A percentile compares a stretch with the other conserved stretches of the same genome.
phyloP scores from a whole-genome alignment of 2,797 vertebrate species.

The Pterois miles region DNA sequence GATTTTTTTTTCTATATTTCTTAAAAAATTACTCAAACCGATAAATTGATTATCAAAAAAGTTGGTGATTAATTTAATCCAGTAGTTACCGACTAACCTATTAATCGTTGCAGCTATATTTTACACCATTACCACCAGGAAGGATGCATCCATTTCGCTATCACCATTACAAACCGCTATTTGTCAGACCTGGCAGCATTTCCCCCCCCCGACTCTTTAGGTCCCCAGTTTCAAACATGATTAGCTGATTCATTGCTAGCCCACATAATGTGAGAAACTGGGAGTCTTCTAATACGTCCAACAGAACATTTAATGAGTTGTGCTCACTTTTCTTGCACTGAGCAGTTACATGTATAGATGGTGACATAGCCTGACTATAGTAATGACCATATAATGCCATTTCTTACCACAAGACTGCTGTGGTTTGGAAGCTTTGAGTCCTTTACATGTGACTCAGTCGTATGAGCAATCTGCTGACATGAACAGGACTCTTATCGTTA shows the following conservation, averaged over 20 bases:
- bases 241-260: slow-evolving; percentile 16
- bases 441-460: not conserved
- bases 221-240: slow-evolving; percentile 12
- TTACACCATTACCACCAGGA: slow-evolving; percentile 3
- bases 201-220: slow-evolving; percentile 4
- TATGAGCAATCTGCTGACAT: not conserved
- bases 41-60: too few species aligned
- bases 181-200: slow-evolving; percentile 19
- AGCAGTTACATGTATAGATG: not conserved
- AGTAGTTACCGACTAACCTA: too few species aligned
- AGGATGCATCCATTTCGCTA: slow-evolving; percentile 14
- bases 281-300: slow-evolving; percentile 18
- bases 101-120: too few species aligned
- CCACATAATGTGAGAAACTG: slow-evolving; percentile 38
- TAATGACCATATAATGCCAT: not conserved
- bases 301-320: slow-evolving; percentile 16
- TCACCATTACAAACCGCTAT: slow-evolving; percentile 30
- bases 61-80: too few species aligned
- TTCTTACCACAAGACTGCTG: not conserved
- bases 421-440: not conserved
- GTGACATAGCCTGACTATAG: not conserved
- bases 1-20: too few species aligned
- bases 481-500: not conserved
- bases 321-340: not conserved
- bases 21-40: too few species aligned